These are phyloP conservation scores for Schizopygopsis pylzovi DNA, from an alignment of 2,797 vertebrate species.

Conservation along the genomic window DNA sequence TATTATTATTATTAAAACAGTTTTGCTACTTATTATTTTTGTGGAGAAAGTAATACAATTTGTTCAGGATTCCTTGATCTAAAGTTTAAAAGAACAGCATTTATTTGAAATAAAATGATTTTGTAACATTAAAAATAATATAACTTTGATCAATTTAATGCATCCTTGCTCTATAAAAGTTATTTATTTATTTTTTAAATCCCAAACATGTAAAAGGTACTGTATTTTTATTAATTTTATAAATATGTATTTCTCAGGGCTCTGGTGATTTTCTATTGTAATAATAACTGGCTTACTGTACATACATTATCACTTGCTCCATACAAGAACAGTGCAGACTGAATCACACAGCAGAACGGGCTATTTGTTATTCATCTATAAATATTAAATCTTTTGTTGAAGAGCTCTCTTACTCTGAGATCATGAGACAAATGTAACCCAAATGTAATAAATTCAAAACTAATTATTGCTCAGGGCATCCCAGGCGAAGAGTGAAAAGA, in stretches of 20 bases:
- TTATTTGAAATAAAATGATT: too few species aligned
- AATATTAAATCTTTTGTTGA: constrained; percentile 9
- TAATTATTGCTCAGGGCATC: constrained; percentile 27
- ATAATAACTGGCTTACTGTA: neutral
- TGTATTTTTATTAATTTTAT: neutral
- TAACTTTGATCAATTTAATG: neutral
- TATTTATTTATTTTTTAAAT: neutral
- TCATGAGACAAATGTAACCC: neutral
- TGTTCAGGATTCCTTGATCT: neutral
- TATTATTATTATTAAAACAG: neutral
- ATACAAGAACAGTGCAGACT: neutral
- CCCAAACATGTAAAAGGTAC: neutral
- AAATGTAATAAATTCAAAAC: constrained; percentile 30
- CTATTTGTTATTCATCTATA: constrained; percentile 7
- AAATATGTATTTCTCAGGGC: too few species aligned
- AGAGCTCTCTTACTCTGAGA: constrained; percentile 12
- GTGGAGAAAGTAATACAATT: too few species aligned
- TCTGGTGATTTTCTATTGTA: neutral
- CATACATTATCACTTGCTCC: neutral
- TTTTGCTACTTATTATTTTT: neutral
- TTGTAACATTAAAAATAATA: too few species aligned
- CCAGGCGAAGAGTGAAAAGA: neutral
- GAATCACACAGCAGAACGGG: neutral
- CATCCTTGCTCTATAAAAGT: neutral
- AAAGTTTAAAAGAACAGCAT: too few species aligned